Percentiles rank a stretch among this genome's conserved stretches.
Evolutionary conservation across 2,113 vertebrate genomes (phyloP).

Genomic region (Pao palembangensis): DNA sequence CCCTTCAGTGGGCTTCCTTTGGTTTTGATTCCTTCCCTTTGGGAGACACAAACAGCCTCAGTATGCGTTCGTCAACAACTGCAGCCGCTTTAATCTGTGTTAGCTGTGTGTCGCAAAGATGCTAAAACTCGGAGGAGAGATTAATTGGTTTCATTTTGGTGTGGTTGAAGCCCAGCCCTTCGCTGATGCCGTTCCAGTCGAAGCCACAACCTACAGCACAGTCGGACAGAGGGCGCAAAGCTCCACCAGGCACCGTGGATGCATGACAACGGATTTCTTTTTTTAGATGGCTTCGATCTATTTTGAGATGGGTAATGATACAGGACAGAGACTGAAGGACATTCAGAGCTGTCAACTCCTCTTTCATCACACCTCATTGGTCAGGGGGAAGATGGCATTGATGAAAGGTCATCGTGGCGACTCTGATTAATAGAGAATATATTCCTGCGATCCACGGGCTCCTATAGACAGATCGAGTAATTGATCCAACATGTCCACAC

Average conservation of each 20-base stretch:
- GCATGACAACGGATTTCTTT: slow-evolving; percentile 51
- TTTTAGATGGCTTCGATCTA: slow-evolving; percentile 56
- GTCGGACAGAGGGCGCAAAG: slow-evolving; percentile 21
- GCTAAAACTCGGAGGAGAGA: no score
- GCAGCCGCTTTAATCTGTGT: slow-evolving; percentile 35
- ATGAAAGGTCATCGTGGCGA: slow-evolving; percentile 44
- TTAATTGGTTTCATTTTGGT: no score
- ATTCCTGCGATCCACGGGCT: slow-evolving; percentile 27
- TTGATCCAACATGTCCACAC: slow-evolving; percentile 57
- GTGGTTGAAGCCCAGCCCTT: no score
- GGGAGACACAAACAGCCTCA: slow-evolving; percentile 17
- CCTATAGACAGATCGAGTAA: slow-evolving; percentile 48
- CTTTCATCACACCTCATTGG: slow-evolving; percentile 59
- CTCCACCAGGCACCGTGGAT: slow-evolving; percentile 19
- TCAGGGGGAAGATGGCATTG: slow-evolving; percentile 45
- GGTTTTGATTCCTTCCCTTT: slow-evolving; percentile 45
- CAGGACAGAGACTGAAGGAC: slow-evolving; percentile 63
- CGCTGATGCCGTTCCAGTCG: neutral
- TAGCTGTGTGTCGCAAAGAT: no score
- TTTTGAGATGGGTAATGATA: slow-evolving; percentile 63
- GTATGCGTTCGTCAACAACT: slow-evolving; percentile 47
- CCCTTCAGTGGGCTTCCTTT: slow-evolving; percentile 48
- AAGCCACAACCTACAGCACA: slow-evolving; percentile 9
- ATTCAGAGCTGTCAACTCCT: slow-evolving; percentile 60
- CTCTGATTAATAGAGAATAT: slow-evolving; percentile 53